Base-by-base conservation (phyloP, 2,113 vertebrate genomes). In the Salvator merianae region DNA sequence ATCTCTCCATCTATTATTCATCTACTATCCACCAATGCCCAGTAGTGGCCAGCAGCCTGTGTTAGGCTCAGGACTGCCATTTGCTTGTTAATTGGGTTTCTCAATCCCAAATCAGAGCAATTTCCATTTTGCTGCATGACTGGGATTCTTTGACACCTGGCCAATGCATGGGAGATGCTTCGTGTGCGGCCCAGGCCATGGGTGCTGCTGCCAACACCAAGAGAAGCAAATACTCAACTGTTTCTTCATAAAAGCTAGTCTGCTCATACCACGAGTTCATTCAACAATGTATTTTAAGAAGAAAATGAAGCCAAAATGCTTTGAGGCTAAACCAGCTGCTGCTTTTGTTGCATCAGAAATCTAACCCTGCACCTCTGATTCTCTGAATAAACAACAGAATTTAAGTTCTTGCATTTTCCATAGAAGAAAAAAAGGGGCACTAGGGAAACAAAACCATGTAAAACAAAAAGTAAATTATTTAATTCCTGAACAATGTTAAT, bases 401-500 rank as follows among this genome's bases (percentile, higher is more conserved):
- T 59, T 73, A 89, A 82, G 84, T 40, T 75, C 82, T 89, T 88
- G 88, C 34, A 81, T 53, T 50, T 40, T 40, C 8, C 66, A 55
- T 36, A 83, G 86, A 86, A 86, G 22, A 76, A 87, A 26, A 8
- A 55, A 80, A 91, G 83, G 90, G 92, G 84, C 91, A 85, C 91
- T 93, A 94, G 72, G 95, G 88, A 95, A 94, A 95, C 92, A 78
- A 94, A 94, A 89, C 91, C 94, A 93, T 91, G 93, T 95, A 96
- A 94, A 96, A 96, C 95, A 95, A 95, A 96, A 95, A 85, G 94
- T 93, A 94, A 93, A 94, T 96, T 95, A 95, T 95, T 96, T 96
- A 96, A 96, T 96, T 94, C 94, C 95, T 86, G 89, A 94, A 95
- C 89, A 91, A 95, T 91, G 95, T 95, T 93, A 95, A 95, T 95